Base-by-base conservation (phyloP, 2,888 invertebrate species). In the Bimastos eiseni region DNA sequence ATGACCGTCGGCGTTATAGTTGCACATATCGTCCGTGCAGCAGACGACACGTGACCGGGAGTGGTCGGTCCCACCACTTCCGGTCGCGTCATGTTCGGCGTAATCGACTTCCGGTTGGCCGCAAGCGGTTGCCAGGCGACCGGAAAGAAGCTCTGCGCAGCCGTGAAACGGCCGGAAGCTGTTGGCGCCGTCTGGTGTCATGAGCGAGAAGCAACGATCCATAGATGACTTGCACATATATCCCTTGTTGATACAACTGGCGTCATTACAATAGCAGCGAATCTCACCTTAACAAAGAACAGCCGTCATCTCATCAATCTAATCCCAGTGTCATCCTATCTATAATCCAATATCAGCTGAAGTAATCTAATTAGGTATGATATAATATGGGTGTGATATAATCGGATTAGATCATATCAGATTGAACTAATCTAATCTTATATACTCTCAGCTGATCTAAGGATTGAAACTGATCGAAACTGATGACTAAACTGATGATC, bases 241-340 rank as follows among this genome's bases (percentile, higher is more conserved):
- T 21, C 97, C 97, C 11, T 97, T 97, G 91, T 96, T 96, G 89
- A 97, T 97, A 94, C 97, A 98, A 92, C 96, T 96, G 2, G 97
- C 97, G 91, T 97, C 96, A 95, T 97, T 98, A 96, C 98, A 98
- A 95, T 97, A 97, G 95, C 98, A 98, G 92, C 97, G 96, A 89
- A 97, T 97, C 93, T 97, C 97, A 49, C 94, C 95, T 94, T 93
- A 37, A 93, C 90, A 34, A 41, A 90, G 30, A 70, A 49, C 17
- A 49, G 19, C 70, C 30, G 30, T 8, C 4, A 70, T 70, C 13
- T 11, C n/a, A 49, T 49, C n/a, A 70, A 3, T n/a, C 6, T n/a
- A 5, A 49, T 49, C n/a, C 4, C 15, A 4, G 1, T 49, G 21
- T 70, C 8, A 49, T 24, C 49, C 24, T 24, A 49, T 49, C 21